phyloP scores from a whole-genome alignment of 2,113 vertebrate species.

The Paramisgurnus dabryanus region DNA sequence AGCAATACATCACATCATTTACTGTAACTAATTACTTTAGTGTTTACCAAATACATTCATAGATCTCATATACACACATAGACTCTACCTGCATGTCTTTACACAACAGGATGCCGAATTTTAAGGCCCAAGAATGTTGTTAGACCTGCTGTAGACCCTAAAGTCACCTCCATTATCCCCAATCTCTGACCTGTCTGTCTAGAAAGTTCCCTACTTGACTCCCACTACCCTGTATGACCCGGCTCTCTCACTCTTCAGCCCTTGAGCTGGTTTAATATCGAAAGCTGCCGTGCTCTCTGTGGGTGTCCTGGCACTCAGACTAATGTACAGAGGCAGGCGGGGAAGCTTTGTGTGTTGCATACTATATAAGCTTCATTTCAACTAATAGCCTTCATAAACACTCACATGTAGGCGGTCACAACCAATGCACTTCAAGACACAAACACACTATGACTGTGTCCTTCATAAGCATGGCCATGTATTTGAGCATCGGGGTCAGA shows the following conservation, averaged over 20 bases:
- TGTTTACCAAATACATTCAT: conserved; percentile 30
- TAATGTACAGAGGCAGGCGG: conserved; percentile 44
- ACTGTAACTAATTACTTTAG: conserved; percentile 3
- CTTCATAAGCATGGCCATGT: background rate
- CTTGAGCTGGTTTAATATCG: conserved; percentile 50
- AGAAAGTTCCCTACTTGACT: background rate
- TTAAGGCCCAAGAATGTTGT: background rate
- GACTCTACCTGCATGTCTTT: conserved; percentile 1
- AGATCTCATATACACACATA: background rate
- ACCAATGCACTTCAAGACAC: background rate
- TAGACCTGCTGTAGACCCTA: conserved; percentile 16
- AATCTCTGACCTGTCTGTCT: conserved; percentile 23
- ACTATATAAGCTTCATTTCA: conserved; percentile 7
- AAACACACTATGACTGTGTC: conserved; percentile 5
- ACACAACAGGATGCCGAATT: background rate
- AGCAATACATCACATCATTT: conserved; percentile 30
- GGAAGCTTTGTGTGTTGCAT: conserved; percentile 21
- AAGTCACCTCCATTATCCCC: background rate
- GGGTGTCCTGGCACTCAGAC: conserved; percentile 42
- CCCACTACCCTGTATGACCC: conserved; percentile 6
- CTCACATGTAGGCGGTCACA: background rate
- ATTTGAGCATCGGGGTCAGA: conserved; percentile 30
- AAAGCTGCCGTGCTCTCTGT: conserved; percentile 36
- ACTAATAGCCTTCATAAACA: conserved; percentile 13
- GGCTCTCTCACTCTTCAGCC: conserved; percentile 23